phyloP scores from a whole-genome alignment of 2,888 invertebrate genomes.

The Magallana nippona region DNA sequence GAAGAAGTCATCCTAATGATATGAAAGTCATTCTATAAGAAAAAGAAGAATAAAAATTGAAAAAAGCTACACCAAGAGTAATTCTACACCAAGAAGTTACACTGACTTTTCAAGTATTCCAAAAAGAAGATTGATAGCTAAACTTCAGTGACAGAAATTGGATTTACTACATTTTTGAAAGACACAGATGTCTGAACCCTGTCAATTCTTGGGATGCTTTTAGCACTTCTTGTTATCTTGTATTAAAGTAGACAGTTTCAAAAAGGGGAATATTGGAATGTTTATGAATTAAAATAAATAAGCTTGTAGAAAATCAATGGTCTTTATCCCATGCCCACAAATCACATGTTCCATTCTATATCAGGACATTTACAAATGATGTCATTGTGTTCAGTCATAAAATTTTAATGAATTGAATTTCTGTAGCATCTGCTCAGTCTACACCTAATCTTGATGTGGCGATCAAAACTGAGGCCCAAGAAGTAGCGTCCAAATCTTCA shows the following conservation, averaged over 20 bases:
- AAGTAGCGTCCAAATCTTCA: background rate
- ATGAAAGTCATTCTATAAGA: no score
- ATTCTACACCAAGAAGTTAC: no score
- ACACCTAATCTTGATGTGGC: conserved; percentile 34
- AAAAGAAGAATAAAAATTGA: no score
- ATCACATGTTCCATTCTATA: conserved; percentile 29
- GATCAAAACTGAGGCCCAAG: conserved; percentile 11
- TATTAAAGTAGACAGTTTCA: background rate
- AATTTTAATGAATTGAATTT: conserved; percentile 50
- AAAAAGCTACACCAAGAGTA: no score
- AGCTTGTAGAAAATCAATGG: background rate
- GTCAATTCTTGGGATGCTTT: no score
- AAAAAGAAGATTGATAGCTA: no score
- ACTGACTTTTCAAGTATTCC: no score
- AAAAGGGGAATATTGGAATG: background rate
- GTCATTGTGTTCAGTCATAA: conserved; percentile 20
- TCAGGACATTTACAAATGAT: conserved; percentile 20
- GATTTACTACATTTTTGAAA: no score
- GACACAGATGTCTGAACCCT: no score
- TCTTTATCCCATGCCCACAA: conserved; percentile 26
- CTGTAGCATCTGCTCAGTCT: conserved; percentile 50
- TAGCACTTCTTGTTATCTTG: no score
- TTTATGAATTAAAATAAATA: background rate
- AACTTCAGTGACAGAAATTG: no score
- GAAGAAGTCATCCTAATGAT: no score